Percentiles rank a stretch among this genome's conserved stretches.
phyloP scores from a whole-genome alignment of 2,797 vertebrate species.

The Sebastes steindachneri region DNA sequence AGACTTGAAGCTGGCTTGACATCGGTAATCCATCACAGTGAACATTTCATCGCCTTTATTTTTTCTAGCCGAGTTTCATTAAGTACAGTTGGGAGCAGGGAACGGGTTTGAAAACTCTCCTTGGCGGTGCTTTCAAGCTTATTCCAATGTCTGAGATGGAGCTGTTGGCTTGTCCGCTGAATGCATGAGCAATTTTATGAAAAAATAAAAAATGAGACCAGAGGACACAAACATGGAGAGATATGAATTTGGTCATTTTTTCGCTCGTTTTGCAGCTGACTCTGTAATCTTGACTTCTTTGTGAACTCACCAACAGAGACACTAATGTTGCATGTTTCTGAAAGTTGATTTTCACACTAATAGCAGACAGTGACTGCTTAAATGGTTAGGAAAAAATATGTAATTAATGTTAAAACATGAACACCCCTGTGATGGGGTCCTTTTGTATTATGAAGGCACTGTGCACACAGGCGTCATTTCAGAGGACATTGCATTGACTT shows the following conservation, averaged over 20 bases:
- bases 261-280: background rate
- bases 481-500: background rate
- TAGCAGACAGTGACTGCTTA: background rate
- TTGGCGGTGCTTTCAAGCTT: background rate
- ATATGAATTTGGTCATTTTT: background rate
- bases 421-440: background rate
- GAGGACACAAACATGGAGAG: background rate
- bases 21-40: conserved; percentile 14
- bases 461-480: background rate
- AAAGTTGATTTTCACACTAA: background rate
- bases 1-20: background rate
- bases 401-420: background rate
- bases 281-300: background rate
- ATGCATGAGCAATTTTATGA: background rate
- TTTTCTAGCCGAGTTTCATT: background rate
- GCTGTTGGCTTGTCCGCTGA: background rate
- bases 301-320: background rate
- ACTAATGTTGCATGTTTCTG: background rate
- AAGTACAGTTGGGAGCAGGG: conserved; percentile 1
- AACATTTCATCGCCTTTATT: conserved; percentile 15
- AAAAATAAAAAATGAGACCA: background rate
- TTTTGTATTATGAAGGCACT: background rate
- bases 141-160: background rate
- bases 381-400: background rate
- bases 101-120: background rate